A percentile compares a stretch with the other conserved stretches of the same genome.
phyloP scores from a whole-genome alignment of 1,140 invertebrate genomes.

The Bombus sylvicola region DNA sequence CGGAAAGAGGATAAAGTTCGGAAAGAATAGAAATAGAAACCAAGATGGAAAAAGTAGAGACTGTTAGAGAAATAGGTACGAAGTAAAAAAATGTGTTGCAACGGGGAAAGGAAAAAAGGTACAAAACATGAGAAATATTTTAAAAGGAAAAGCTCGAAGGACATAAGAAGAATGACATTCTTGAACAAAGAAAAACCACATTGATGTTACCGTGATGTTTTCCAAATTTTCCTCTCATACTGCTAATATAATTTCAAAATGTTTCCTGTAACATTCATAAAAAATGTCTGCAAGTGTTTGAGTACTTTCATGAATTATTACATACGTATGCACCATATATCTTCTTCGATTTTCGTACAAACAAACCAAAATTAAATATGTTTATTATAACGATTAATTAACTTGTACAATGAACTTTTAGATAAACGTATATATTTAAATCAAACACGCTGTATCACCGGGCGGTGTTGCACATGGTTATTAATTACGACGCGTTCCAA shows the following conservation, averaged over 20 bases:
- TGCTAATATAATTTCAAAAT: neutral
- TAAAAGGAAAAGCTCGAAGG: neutral
- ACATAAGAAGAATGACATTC: neutral
- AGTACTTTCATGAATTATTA: neutral
- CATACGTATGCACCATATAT: neutral
- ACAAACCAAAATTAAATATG: neutral
- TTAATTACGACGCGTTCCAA: constrained; percentile 1
- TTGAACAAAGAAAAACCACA: neutral
- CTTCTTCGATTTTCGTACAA: neutral
- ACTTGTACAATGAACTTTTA: neutral
- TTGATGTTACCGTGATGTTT: neutral
- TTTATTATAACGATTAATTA: neutral
- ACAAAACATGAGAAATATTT: neutral
- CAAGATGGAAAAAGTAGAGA: neutral
- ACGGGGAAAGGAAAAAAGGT: neutral
- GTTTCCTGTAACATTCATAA: neutral
- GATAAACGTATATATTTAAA: neutral
- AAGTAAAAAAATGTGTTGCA: neutral
- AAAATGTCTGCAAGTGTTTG: neutral
- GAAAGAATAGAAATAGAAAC: neutral
- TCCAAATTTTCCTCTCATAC: neutral
- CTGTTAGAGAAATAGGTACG: neutral
- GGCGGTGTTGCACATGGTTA: neutral
- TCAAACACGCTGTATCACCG: neutral
- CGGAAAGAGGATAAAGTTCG: too few relatives aligned